Evolutionary conservation across 2,797 vertebrate species (phyloP), one percentile per base, ranked within the genome.

Genomic region (Mus minutoides): DNA sequence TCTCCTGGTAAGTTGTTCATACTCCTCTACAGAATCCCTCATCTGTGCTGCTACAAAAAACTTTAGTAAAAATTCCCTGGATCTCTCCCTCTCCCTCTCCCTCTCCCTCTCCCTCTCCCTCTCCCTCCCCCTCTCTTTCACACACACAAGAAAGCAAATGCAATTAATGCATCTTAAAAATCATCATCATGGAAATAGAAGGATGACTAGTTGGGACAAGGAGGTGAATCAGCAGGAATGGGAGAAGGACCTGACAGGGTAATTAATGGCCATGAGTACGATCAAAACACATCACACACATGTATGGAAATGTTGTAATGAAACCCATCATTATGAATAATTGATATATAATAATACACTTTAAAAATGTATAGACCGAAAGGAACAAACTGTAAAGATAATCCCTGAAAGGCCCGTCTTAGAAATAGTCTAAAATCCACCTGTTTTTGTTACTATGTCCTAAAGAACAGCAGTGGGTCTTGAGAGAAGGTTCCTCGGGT

Each of bases 391-490:
- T 16, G 17, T 1, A 71, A 62, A 54, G 52, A 71, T 71, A 26
- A 37, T 87, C 49, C 49, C 84, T 16, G 46, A 31, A 69, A 52
- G 64, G 49, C 12, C 49, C 17, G 14, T 52, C 34, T 69, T 69
- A 54, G 26, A 90, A 69, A 75, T 37, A 37, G 34, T 83, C 69
- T 62, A 31, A 86, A 93, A 93, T 78, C 34, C 56, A 17, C 37
- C 60, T 83, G 85, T 82, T 93, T 92, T 82, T 88, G 3, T 94
- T 93, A 62, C 87, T 52, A 69, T 71, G 16, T 40, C 49, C 82
- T 56, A 86, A 93, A 31, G 56, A 37, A n/a, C 43, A 84, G 40
- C 43, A 29, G 40, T 69, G 60, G 43, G 22, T 22, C 49, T 37
- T 24, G 21, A 34, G 34, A 54, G 22, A 54, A 2, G 13, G 13